Conservation (phyloP, 2,113 vertebrate species). For the Pristiophorus japonicus region DNA sequence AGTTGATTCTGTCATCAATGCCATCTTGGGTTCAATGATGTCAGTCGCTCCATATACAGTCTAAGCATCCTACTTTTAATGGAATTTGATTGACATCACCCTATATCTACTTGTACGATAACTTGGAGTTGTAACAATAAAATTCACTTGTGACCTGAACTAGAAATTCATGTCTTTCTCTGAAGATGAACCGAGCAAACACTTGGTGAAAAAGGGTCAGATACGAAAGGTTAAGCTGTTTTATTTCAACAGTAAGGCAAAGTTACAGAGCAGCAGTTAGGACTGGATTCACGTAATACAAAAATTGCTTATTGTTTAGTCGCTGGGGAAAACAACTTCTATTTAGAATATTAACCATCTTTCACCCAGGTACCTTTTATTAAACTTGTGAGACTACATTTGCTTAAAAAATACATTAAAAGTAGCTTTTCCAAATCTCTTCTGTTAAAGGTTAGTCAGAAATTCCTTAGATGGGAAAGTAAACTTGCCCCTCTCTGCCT, state of each 20-base stretch:
- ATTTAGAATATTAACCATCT: background rate
- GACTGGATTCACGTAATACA: background rate
- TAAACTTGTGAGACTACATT: background rate
- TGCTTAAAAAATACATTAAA: background rate
- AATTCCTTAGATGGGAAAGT: background rate
- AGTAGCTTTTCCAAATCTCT: background rate
- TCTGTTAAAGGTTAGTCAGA: background rate
- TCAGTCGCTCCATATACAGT: background rate
- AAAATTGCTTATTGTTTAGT: conserved; percentile 1
- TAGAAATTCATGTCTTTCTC: background rate
- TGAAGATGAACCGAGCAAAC: background rate
- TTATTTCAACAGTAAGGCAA: background rate
- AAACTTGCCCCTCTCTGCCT: background rate
- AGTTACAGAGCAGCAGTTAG: background rate
- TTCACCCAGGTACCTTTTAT: background rate
- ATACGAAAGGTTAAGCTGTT: background rate
- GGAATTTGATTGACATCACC: background rate
- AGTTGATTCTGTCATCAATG: background rate
- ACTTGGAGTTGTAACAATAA: background rate
- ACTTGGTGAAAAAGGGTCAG: background rate
- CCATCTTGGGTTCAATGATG: background rate
- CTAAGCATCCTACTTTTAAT: background rate
- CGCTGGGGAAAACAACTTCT: background rate
- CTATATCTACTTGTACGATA: background rate
- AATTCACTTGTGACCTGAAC: background rate